These are phyloP conservation scores for Oeneis ivallda DNA, from an alignment of 2,888 invertebrate species.

Conservation along the genomic window DNA sequence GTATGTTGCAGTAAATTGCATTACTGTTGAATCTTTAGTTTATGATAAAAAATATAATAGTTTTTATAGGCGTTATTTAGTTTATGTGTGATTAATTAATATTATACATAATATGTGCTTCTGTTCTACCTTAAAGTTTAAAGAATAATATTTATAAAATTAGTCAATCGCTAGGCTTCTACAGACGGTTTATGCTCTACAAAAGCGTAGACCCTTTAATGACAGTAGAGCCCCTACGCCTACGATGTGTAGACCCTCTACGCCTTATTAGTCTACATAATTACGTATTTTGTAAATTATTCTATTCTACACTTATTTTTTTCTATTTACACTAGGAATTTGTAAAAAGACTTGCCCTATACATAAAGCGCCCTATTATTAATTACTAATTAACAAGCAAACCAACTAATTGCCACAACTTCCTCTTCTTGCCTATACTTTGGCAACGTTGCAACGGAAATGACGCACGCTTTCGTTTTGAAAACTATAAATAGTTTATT, in stretches of 20 bases:
- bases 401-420: constrained; percentile 45
- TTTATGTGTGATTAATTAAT: no score
- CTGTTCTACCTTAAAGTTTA: no score
- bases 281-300: not conserved
- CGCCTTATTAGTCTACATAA: not conserved
- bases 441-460: constrained; percentile 47
- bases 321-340: no score
- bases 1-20: no score
- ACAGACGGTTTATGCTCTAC: not conserved
- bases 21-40: no score
- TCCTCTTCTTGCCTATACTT: constrained; percentile 43
- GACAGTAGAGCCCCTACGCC: constrained; percentile 3
- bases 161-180: not conserved
- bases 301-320: no score
- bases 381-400: constrained; percentile 37
- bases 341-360: not conserved
- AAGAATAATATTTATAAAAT: no score
- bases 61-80: no score
- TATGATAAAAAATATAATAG: no score
- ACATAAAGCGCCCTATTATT: not conserved
- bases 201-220: constrained; percentile 3
- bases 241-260: not conserved
- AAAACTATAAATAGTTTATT: constrained; percentile 42
- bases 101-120: no score
- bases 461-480: constrained; percentile 44